Evolutionary conservation across 2,888 invertebrate species (phyloP), one percentile per base, ranked within the genome.

Genomic region (Phorcus lineatus): DNA sequence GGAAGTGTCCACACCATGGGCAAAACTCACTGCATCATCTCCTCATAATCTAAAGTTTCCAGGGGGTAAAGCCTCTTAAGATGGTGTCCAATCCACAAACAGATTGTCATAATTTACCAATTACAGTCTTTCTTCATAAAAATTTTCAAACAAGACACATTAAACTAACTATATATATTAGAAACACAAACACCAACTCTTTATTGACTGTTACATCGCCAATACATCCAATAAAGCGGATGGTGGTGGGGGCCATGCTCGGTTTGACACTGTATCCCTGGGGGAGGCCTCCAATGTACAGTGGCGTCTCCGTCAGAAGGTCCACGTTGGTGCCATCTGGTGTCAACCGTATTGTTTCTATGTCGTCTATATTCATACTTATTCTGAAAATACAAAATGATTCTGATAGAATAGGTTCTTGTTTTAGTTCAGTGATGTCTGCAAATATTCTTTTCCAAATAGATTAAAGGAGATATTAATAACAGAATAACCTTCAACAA

Each of bases 191-290:
- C 36, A 36, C 36, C 76, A 96, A 95, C 80, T 95, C 95, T 0
- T 96, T 96, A 91, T 98, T 98, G 77, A 98, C 94, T 0, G 97
- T 97, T 0, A 97, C 96, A 92, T 99, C 99, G 0, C 97, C 97
- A 66, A 99, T 96, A 93, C 99, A 99, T 0, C 99, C 99, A 36
- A 95, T 94, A 91, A 98, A 97, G 3, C 96, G 86, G 4, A 80
- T 95, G 4, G 94, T 83, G 16, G 91, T 87, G n/a, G 87, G 88
- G 2, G 90, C 86, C 6, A 90, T 86, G 0, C 94, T 91, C 0
- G 91, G 93, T 0, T 95, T 94, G 7, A 94, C 93, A 82, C 95
- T 95, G 66, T 87, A 81, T 13, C 94, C 94, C 0, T 94, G 94
- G 1, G 97, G 96, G 1, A 97, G 93, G 0, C 97, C 97, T n/a